Evolutionary conservation across 2,797 vertebrate genomes (phyloP).

Genomic region (Brachymystax lenok): DNA sequence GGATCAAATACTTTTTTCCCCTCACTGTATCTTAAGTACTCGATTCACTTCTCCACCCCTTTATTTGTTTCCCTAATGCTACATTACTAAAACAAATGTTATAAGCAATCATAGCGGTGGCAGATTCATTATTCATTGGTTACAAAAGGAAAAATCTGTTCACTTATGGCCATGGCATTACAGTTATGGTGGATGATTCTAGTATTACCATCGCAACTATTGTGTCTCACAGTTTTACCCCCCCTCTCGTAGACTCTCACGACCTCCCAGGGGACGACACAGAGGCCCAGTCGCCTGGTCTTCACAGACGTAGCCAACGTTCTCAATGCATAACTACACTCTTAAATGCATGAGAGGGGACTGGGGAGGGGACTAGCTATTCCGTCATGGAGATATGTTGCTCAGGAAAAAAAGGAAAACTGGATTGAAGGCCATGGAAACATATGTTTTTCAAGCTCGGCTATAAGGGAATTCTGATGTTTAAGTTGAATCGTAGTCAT

Average conservation of each 20-base stretch:
- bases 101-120: background rate
- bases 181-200: no score
- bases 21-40: background rate
- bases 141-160: background rate
- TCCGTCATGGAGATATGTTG: slow-evolving; percentile 29
- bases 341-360: slow-evolving; percentile 32
- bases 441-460: slow-evolving; percentile 32
- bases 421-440: slow-evolving; percentile 37
- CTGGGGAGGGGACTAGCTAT: slow-evolving; percentile 9
- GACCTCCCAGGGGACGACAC: slow-evolving; percentile 84
- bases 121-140: background rate
- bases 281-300: slow-evolving; percentile 94
- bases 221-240: no score
- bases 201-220: no score
- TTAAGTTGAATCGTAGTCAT: background rate
- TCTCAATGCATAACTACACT: slow-evolving; percentile 83
- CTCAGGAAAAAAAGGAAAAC: slow-evolving; percentile 50
- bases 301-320: slow-evolving; percentile 95
- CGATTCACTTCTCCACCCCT: background rate
- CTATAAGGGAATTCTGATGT: background rate
- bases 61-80: background rate
- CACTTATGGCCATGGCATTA: no score
- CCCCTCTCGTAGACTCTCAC: slow-evolving; percentile 58
- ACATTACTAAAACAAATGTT: background rate
- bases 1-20: no score